Percentiles rank a stretch among this genome's conserved stretches.
Conservation (phyloP, 1,140 invertebrate species). For the Cotesia typhae region DNA sequence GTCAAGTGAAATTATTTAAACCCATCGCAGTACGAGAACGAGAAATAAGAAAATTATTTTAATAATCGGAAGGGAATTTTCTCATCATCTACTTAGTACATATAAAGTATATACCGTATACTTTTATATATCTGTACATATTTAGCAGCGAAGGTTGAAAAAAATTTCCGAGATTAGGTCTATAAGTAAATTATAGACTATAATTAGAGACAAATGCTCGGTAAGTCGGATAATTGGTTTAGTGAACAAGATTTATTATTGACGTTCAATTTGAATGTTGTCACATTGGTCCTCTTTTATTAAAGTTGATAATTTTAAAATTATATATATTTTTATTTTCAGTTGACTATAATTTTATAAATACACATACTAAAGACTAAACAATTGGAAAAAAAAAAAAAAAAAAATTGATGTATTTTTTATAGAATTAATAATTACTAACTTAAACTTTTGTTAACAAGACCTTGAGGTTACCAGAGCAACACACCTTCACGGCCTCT, state of each 20-base stretch:
- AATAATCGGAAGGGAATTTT: too few species aligned
- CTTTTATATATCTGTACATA: not conserved
- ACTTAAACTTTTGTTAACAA: conserved; percentile 2
- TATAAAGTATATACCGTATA: too few species aligned
- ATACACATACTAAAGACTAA: not conserved
- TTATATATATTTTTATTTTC: too few species aligned
- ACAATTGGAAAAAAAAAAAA: not conserved
- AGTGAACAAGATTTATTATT: conserved; percentile 5
- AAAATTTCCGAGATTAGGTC: conserved; percentile 2
- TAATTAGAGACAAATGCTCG: too few species aligned
- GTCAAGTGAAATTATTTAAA: too few species aligned
- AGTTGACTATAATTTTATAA: too few species aligned
- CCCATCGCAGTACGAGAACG: too few species aligned
- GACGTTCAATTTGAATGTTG: conserved; percentile 22
- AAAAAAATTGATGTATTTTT: not conserved
- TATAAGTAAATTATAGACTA: too few species aligned
- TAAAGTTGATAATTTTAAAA: too few species aligned
- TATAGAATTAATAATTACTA: not conserved
- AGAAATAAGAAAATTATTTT: too few species aligned
- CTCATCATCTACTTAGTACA: too few species aligned
- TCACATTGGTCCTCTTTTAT: not conserved
- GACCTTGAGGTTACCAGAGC: not conserved
- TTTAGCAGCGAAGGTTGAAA: not conserved
- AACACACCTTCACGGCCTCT: not conserved
- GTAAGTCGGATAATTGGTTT: conserved; percentile 12